phyloP scores from a whole-genome alignment of 1,140 invertebrate species.

The Diorhabda sublineata region DNA sequence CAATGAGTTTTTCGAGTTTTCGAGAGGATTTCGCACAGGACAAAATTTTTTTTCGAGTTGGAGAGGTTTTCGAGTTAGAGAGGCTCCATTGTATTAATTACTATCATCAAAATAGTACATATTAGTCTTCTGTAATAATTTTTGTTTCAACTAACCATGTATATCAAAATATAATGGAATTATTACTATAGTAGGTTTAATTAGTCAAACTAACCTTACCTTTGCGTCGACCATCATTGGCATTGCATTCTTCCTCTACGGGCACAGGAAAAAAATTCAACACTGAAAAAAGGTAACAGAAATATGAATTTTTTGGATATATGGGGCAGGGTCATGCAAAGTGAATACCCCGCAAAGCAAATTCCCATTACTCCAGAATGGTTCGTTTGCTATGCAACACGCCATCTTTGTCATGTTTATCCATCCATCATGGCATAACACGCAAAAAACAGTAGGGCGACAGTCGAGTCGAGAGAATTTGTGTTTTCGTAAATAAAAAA shows the following conservation, averaged over 20 bases:
- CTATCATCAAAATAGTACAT: not conserved
- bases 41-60: not conserved
- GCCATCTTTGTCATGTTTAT: not conserved
- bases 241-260: constrained; percentile 70
- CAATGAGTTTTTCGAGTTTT: too few relatives aligned
- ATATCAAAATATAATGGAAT: not conserved
- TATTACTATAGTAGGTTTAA: not conserved
- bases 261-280: constrained; percentile 76
- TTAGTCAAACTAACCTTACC: constrained; percentile 38
- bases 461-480: not conserved
- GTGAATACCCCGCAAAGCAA: not conserved
- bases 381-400: not conserved
- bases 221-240: constrained; percentile 61
- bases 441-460: not conserved
- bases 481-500: not conserved
- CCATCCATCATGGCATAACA: not conserved
- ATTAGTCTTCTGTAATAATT: not conserved
- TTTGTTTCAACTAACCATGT: not conserved
- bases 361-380: not conserved
- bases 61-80: too few relatives aligned
- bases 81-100: not conserved
- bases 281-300: constrained; percentile 51
- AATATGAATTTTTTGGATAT: constrained; percentile 13
- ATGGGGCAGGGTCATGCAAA: not conserved
- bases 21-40: too few relatives aligned